Evolutionary conservation across 2,888 invertebrate species (phyloP), one percentile per base, ranked within the genome.

Genomic region (Mythimna pallens): DNA sequence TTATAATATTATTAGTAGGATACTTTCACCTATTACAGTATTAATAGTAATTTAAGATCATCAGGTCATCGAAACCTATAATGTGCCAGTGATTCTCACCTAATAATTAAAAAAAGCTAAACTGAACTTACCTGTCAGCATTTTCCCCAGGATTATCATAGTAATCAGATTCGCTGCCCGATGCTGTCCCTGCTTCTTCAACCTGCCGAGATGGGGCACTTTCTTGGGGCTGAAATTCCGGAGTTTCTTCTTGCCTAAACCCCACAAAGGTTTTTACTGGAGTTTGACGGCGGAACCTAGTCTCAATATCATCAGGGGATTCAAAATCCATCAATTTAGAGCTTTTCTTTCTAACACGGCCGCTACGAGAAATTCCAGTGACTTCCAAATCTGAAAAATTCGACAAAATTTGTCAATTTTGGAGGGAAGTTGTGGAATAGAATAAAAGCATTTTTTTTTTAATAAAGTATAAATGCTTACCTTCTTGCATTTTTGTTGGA

Each of bases 311-410:
- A 91, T 99, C 99, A 0, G 98, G 98, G 0, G 98, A 98, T 91
- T 98, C 98, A 94, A 99, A 99, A 93, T 99, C 99, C 94, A 98
- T 97, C 59, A 99, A 96, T 92, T 99, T 99, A 0, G 99, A 99
- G 25, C 99, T 99, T 94, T 99, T 99, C 95, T 99, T 99, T 70
- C 99, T 96, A 0, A 99, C 98, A 73, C 99, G 97, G 34, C 99
- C 99, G 86, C 99, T 99, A 73, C 99, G 97, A 4, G 99, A 99
- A 57, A 99, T 97, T 12, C 98, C 98, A 70, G 98, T 98, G 71
- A 98, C 98, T 94, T 98, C 98, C 89, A 98, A 96, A 96, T 98
- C 98, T 97, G 91, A 83, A 88, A 87, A 81, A 65, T 61, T 30
- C 8, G 54, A 70, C 1, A 50, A 65, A 43, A 58, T 55, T 79